Evolutionary conservation across 2,888 invertebrate species (phyloP).

Genomic region (Drosophila stalkeri): DNA sequence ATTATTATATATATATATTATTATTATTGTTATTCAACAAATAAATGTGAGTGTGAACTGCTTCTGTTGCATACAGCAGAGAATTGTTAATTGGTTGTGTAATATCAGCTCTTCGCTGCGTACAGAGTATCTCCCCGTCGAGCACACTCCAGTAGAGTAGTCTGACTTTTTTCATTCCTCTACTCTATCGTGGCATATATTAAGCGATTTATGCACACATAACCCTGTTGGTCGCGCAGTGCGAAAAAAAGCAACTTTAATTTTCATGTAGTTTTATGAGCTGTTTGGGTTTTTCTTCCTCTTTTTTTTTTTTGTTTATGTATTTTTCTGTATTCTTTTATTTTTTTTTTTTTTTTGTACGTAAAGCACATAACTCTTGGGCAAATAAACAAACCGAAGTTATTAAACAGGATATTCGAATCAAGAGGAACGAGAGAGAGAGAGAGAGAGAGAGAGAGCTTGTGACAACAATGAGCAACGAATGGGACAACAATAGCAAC

Average conservation of each 20-base stretch:
- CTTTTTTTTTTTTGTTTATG: neutral
- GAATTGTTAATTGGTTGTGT: neutral
- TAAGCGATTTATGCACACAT: slow-evolving; percentile 6
- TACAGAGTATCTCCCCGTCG: neutral
- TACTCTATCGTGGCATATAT: neutral
- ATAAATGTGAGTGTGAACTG: no score
- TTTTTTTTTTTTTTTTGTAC: slow-evolving; percentile 3
- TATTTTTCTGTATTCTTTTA: slow-evolving; percentile 14
- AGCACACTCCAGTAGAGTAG: neutral
- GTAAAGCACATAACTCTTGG: slow-evolving; percentile 66
- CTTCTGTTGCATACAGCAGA: no score
- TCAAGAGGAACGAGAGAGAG: slow-evolving; percentile 52
- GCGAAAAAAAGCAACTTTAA: slow-evolving; percentile 20
- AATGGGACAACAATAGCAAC: slow-evolving; percentile 57
- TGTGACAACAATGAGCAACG: slow-evolving; percentile 31
- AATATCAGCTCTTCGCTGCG: neutral
- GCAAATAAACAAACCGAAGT: slow-evolving; percentile 71
- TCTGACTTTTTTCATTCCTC: neutral
- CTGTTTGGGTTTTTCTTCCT: slow-evolving; percentile 6
- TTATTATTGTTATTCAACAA: no score
- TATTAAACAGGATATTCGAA: slow-evolving; percentile 79
- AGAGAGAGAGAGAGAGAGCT: neutral
- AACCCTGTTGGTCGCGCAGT: neutral
- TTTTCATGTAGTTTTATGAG: slow-evolving; percentile 50
- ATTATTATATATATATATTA: no score